Base-by-base conservation (phyloP, 2,888 invertebrate genomes). In the Ophion ellenae region DNA sequence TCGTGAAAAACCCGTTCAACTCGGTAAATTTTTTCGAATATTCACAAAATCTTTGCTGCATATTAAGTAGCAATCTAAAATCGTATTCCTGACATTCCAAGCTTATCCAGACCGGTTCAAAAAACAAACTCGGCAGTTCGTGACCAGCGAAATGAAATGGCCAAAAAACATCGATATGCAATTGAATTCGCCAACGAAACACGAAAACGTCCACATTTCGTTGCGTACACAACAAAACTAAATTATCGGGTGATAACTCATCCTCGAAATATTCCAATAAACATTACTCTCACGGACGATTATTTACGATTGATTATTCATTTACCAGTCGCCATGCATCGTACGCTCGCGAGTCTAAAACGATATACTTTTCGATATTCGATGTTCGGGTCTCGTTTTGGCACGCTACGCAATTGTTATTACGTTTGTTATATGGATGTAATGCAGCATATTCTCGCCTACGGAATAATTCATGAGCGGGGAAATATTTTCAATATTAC, bases 261-360 rank as follows among this genome's bases (percentile, higher is more conserved):
- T 17, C 53, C 53, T 5, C 53, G 14, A 53, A 53, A 14, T 53
- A 53, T 53, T 53, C 17, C 17, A 17, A 17, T 17, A 53, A 53
- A 53, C 14, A 61, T 61, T 61, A 61, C 24, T 7, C 7, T 9
- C 20, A 61, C 24, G 61, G 61, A 24, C 20, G 24, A 20, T 61
- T 61, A 24, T 61, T 61, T 61, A 61, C 61, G 61, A 61, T 61
- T 10, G 10, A 61, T 61, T 61, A 61, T 61, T 61, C 24, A 61
- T 61, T 61, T 24, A 24, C 53, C 17, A 53, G 53, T 14, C 53
- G 14, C 17, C 11, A 17, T 14, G 14, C 14, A 14, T 53, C 53
- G 53, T 53, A 17, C 53, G 3, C 17, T 17, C 2, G 17, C 53
- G 17, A 14, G 5, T 53, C 17, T 17, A 53, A 53, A 53, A 53